These are phyloP conservation scores for Macrophya alboannulata DNA, from an alignment of 2,888 invertebrate genomes.

Conservation along the genomic window DNA sequence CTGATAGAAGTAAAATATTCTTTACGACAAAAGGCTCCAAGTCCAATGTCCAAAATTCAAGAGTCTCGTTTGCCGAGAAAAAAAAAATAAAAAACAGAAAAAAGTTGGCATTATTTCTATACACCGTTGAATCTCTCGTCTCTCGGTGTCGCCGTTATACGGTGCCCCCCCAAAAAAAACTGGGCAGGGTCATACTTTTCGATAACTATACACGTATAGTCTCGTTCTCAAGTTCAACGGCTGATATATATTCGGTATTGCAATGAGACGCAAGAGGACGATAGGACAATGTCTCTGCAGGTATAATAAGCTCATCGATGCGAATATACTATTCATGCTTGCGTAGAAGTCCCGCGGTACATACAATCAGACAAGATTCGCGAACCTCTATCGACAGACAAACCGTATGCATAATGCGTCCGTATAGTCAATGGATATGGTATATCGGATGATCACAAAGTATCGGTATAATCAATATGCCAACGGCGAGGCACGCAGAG, in stretches of 20 bases:
- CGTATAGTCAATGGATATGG: not conserved
- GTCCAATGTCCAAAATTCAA: not conserved
- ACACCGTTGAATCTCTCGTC: not conserved
- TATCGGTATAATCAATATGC: slow-evolving; percentile 53
- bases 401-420: slow-evolving; percentile 21
- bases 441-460: slow-evolving; percentile 52
- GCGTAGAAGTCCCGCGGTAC: not conserved
- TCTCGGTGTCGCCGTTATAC: not conserved
- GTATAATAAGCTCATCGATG: not conserved
- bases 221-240: not conserved
- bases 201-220: not conserved
- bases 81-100: not conserved
- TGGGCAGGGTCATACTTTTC: not conserved
- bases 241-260: not conserved
- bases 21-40: not conserved
- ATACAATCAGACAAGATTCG: slow-evolving; percentile 21
- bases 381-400: not conserved
- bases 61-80: not conserved
- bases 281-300: slow-evolving; percentile 14
- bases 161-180: not conserved
- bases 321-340: not conserved
- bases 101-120: not conserved
- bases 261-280: slow-evolving; percentile 6
- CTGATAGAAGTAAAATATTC: not conserved
- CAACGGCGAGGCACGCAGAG: slow-evolving; percentile 41